phyloP scores from a whole-genome alignment of 1,140 invertebrate genomes.

The Pectinophora gossypiella region DNA sequence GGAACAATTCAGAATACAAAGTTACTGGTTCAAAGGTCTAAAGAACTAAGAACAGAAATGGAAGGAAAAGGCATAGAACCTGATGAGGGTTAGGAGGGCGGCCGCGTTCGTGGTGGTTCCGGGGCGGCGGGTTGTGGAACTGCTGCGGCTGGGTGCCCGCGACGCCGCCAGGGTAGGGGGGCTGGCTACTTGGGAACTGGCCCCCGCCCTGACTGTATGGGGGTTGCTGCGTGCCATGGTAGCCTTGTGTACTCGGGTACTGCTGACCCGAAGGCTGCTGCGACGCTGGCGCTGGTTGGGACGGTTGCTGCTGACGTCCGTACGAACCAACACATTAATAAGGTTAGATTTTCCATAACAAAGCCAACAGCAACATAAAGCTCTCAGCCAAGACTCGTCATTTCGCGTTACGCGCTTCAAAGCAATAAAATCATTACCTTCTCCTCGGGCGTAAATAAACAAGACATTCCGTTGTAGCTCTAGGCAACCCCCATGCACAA shows the following conservation, averaged over 20 bases:
- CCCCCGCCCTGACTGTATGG: slow-evolving; percentile 59
- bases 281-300: slow-evolving; percentile 77
- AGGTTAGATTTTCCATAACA: slow-evolving; percentile 74
- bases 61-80: slow-evolving; percentile 31
- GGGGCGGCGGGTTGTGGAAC: slow-evolving; percentile 59
- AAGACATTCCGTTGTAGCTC: slow-evolving; percentile 65
- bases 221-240: slow-evolving; percentile 73
- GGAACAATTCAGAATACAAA: background rate
- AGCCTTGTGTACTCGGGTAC: slow-evolving; percentile 71
- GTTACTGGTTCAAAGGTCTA: background rate
- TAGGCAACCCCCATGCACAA: slow-evolving; percentile 72
- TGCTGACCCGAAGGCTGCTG: slow-evolving; percentile 72
- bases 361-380: slow-evolving; percentile 70
- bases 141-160: slow-evolving; percentile 55
- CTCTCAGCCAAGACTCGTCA: slow-evolving; percentile 50
- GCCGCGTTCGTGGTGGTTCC: slow-evolving; percentile 64
- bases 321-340: slow-evolving; percentile 76
- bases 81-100: slow-evolving; percentile 68
- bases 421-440: slow-evolving; percentile 68
- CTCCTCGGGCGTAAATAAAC: slow-evolving; percentile 38
- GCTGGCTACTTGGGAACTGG: slow-evolving; percentile 67
- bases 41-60: slow-evolving; percentile 6
- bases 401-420: slow-evolving; percentile 51
- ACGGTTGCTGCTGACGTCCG: slow-evolving; percentile 75
- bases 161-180: slow-evolving; percentile 53